Base-by-base conservation (phyloP, 2,888 invertebrate genomes). In the Drosophila barbarae region DNA sequence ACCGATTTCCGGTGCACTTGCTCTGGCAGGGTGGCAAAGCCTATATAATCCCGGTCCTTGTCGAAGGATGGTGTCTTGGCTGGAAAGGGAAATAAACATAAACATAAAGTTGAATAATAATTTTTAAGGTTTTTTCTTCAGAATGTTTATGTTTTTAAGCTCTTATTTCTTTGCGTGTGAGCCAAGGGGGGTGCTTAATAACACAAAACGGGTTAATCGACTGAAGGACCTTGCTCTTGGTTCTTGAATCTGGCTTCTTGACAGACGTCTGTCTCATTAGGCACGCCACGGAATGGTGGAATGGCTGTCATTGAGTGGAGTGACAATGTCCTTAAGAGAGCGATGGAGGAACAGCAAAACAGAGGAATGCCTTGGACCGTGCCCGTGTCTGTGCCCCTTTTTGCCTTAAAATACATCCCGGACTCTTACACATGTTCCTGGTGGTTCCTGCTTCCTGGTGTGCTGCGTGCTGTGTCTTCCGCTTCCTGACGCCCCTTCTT, bases 1-100 rank as follows among this genome's bases (percentile, higher is more conserved):
- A 98, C 98, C 0, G 97, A 97, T 90, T 98, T 98, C 76, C 98
- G 93, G 90, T 98, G 98, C 57, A 98, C 96, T 90, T 98, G 98
- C 89, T 98, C 97, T 23, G 98, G 98, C 68, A 98, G 91, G 59
- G 97, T 98, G 73, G 98, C 98, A 89, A 98, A 98, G 64, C 98
- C 98, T 84, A 98, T 96, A 90, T 96, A 96, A 88, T 95, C 95
- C 60, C 94, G 92, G 85, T 94, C 93, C 72, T 89, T 88, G 69
- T 90, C 89, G 60, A 89, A 87, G n/a, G 90, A 89, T 2, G 89
- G 87, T n/a, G 89, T 86, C 75, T 89, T 89, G 57, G 89, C 88
- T 87, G 73, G 21, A 86, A 8, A 10, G 5, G 13, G 2, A 35
- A 9, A 21, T 21, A 7, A 3, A n/a, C 3, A 12, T 39, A 12